Evolutionary conservation across 37 sponge, comb jelly and placozoan genomes (phyloP), one percentile per base, ranked within the genome.

Genomic region (Hexactinellida sp.): DNA sequence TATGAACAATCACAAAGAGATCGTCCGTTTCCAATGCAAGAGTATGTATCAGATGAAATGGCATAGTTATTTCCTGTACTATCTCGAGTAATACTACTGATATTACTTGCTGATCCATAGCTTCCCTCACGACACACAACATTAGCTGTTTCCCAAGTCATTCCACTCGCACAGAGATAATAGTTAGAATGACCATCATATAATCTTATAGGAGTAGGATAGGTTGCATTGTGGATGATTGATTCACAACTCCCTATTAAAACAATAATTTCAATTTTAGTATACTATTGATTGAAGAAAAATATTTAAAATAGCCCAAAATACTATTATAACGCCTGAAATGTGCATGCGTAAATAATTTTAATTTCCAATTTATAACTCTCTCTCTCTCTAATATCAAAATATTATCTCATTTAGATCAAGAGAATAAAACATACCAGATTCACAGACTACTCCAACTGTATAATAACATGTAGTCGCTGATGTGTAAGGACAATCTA

Each of bases 41-140:
- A 7, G 76, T 63, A 63, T 63, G 76, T n/a, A 21, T 7, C 5
- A 32, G 21, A 7, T 63, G 76, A 63, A n/a, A 63, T 63, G 3
- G 76, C 76, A 28, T 63, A 63, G 30, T 63, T 10, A 63, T 21
- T n/a, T n/a, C n/a, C 32, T 25, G 76, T 63, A 23, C 30, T 63
- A 23, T 63, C 13, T 5, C 28, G 30, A 7, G 3, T 3, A 32
- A 7, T 23, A 21, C 13, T n/a, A 25, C 76, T n/a, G 21, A 63
- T 63, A 10, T 7, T 7, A n/a, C 3, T 25, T 1, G 13, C 34
- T 3, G 28, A 10, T 5, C 76, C 76, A n/a, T 63, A 63, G 3
- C 34, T n/a, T 63, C 76, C 76, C 76, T 63, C 76, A 32, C 76
- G 76, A 63, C 76, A 63, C 13, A 63, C 34, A 23, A 63, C 76